Evolutionary conservation across 2,113 vertebrate species (phyloP).

Genomic region (Oreochromis niloticus): DNA sequence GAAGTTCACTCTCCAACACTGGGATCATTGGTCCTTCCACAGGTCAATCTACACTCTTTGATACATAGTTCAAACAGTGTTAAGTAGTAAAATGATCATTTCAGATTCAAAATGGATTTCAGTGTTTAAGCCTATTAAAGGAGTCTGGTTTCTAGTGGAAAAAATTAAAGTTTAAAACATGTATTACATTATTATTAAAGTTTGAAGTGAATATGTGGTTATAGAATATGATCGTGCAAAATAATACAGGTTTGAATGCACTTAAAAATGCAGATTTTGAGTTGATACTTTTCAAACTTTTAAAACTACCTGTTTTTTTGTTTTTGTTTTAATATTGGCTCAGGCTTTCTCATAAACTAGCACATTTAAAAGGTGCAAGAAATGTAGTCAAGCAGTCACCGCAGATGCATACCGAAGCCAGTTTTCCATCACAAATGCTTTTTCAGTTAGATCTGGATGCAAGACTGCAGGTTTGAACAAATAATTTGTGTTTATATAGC

Average conservation of each 20-base stretch:
- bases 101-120: neutral
- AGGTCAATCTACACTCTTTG: slow-evolving; percentile 1
- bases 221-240: neutral
- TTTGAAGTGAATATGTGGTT: neutral
- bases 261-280: neutral
- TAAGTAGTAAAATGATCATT: neutral
- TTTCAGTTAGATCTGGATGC: neutral
- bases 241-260: neutral
- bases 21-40: neutral
- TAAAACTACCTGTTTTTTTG: neutral
- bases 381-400: neutral
- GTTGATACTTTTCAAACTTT: neutral
- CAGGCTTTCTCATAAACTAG: neutral
- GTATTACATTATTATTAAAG: neutral
- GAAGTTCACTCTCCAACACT: neutral
- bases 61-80: slow-evolving; percentile 8
- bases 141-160: neutral
- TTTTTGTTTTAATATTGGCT: neutral
- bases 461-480: neutral
- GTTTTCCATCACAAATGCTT: neutral
- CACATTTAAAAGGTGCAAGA: neutral
- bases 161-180: neutral
- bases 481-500: neutral
- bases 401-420: neutral
- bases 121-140: neutral